Base-by-base conservation (phyloP, 2,113 vertebrate species). In the Megaceryle torquata region DNA sequence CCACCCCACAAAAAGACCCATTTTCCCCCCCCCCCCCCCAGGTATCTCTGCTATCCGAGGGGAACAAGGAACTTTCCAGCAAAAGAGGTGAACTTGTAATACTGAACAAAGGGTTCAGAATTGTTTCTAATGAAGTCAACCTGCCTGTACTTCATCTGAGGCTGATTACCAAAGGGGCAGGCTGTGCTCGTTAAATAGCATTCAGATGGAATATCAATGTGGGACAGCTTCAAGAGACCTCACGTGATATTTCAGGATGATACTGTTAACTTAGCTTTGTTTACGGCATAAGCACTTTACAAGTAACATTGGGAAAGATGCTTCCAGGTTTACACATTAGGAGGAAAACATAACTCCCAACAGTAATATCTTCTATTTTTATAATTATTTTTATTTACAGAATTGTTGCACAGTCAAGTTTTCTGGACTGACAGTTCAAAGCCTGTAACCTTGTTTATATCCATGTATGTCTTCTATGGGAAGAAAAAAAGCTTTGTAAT, bases 51-150 rank as follows among this genome's bases (percentile, higher is more conserved):
- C 53, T 97, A 61, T 84, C 95, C 11, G 0, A 97, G 95, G 79
- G 91, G 61, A 69, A 59, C 88, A 87, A 97, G 95, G 94, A 97
- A 53, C 46, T 91, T 72, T 39, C 83, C 95, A 72, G 51, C 37
- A 95, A 94, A 96, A 97, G 91, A 97, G 91, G 86, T 98, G 84
- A 93, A 81, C 0, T 5, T 86, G 48, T 37, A 84, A 74, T 80
- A 88, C 69, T 86, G 63, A 96, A 56, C 16, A 67, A 44, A 91
- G 29, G 26, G n/a, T 81, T 81, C 69, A 68, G 81, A 70, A 12
- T 87, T 57, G 69, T 89, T 93, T 78, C 84, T 79, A 44, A 75
- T 71, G 60, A 96, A 92, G 41, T 91, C 91, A 94, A 59, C 74
- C 51, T 86, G 64, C 75, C 88, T 91, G 56, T 76, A 84, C 71